phyloP scores from a whole-genome alignment of 2,888 invertebrate genomes.

The Aporophyla lueneburgensis region DNA sequence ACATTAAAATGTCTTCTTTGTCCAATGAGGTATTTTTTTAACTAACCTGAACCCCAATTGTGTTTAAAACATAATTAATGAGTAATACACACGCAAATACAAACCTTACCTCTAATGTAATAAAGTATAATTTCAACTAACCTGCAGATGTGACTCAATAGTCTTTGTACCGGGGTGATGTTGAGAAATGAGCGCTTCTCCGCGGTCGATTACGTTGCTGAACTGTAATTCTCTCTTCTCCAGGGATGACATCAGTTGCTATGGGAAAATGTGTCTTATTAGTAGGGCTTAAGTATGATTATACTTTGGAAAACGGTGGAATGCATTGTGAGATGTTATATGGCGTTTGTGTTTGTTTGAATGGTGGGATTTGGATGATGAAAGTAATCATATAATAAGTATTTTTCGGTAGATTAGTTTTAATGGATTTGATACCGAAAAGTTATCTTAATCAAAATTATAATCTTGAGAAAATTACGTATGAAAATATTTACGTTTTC shows the following conservation, averaged over 20 bases:
- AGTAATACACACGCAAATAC: neutral
- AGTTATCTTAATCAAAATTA: too few relatives aligned
- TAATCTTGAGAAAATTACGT: too few relatives aligned
- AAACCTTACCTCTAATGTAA: accelerated
- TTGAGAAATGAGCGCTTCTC: slow-evolving; percentile 97
- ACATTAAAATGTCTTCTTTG: too few relatives aligned
- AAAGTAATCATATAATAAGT: too few relatives aligned
- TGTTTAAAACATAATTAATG: slow-evolving; percentile 89
- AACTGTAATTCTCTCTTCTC: slow-evolving; percentile 99
- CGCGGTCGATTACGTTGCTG: slow-evolving; percentile 98
- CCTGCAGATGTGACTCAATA: slow-evolving; percentile 95
- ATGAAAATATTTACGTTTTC: too few relatives aligned
- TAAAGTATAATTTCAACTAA: slow-evolving; percentile 61
- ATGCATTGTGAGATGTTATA: neutral
- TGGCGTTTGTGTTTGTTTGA: too few relatives aligned
- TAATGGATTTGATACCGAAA: too few relatives aligned
- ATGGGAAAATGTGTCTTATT: slow-evolving; percentile 66
- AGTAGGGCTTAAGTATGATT: neutral
- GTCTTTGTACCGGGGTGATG: slow-evolving; percentile 99
- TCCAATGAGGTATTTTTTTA: neutral
- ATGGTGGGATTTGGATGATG: too few relatives aligned
- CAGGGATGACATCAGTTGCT: slow-evolving; percentile 98
- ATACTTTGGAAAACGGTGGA: neutral
- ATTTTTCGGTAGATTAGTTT: too few relatives aligned
- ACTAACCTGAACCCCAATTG: slow-evolving; percentile 92